Evolutionary conservation across 2,797 vertebrate genomes (phyloP).

Genomic region (Lutjanus argentimaculatus): DNA sequence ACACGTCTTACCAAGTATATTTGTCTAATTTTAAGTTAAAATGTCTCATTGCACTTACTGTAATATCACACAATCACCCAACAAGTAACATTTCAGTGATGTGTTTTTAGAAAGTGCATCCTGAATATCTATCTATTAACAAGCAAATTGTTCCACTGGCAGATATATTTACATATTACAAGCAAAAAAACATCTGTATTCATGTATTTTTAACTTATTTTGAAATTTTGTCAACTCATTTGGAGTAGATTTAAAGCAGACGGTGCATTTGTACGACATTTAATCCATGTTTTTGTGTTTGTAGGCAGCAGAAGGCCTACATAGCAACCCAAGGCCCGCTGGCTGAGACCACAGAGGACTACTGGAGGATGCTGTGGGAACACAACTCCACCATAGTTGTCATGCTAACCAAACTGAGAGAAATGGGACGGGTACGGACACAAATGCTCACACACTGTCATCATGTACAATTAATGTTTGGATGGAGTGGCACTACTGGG

Average conservation of each 20-base stretch:
- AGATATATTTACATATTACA: too few relatives aligned
- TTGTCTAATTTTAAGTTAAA: too few relatives aligned
- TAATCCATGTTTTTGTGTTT: constrained; percentile 38
- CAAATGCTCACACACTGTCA: constrained; percentile 36
- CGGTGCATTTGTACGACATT: neutral
- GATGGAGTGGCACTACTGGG: neutral
- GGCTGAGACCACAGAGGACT: constrained; percentile 98
- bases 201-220: too few relatives aligned
- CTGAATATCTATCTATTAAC: too few relatives aligned
- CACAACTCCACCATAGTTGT: constrained; percentile 99
- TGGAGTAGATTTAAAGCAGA: neutral
- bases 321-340: constrained; percentile 98
- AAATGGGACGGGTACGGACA: constrained; percentile 96
- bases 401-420: constrained; percentile 98
- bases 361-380: constrained; percentile 99
- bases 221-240: neutral
- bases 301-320: constrained; percentile 96
- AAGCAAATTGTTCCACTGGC: too few relatives aligned
- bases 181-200: too few relatives aligned
- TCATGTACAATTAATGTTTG: neutral
- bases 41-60: too few relatives aligned
- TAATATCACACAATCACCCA: too few relatives aligned
- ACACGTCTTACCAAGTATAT: too few relatives aligned
- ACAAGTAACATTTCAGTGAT: too few relatives aligned
- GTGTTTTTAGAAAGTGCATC: too few relatives aligned